Percentiles rank a stretch among this genome's conserved stretches.
Conservation (phyloP, 37 sponge, comb jelly and placozoan genomes). For the Lycopodina hypogea region DNA sequence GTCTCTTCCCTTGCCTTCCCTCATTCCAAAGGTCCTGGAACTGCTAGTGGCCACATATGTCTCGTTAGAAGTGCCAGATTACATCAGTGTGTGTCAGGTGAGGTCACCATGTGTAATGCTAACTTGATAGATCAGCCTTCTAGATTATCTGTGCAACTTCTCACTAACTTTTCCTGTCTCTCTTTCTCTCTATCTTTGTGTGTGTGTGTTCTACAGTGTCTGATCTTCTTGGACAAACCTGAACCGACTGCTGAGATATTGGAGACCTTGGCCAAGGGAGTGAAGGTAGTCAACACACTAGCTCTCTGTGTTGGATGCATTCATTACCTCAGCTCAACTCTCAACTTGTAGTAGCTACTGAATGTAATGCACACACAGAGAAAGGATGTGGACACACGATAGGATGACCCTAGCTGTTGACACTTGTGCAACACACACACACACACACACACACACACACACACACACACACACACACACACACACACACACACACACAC, state of each 20-base stretch:
- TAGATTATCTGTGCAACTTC: no score
- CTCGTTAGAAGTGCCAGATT: slow-evolving; percentile 68
- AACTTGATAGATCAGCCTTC: no score
- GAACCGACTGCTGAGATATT: slow-evolving; percentile 76
- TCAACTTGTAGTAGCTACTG: no score
- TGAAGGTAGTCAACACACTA: slow-evolving; percentile 26
- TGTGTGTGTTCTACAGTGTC: slow-evolving; percentile 52
- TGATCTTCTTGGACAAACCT: slow-evolving; percentile 86
- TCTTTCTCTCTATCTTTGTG: background rate
- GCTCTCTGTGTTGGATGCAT: background rate
- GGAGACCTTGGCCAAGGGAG: slow-evolving; percentile 68
- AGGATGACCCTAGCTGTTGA: no score
- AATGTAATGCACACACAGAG: no score
- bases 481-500: no score
- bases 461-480: no score
- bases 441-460: no score
- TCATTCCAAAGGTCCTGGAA: slow-evolving; percentile 63
- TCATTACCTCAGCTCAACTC: no score
- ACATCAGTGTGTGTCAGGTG: slow-evolving; percentile 88
- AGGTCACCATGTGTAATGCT: background rate
- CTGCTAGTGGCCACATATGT: slow-evolving; percentile 72
- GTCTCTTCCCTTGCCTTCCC: background rate
- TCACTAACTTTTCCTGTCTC: no score
- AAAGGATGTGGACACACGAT: no score
- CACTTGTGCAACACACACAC: no score